Evolutionary conservation across 2,888 invertebrate species (phyloP), one percentile per base, ranked within the genome.

Genomic region (Ophion ventricosus): DNA sequence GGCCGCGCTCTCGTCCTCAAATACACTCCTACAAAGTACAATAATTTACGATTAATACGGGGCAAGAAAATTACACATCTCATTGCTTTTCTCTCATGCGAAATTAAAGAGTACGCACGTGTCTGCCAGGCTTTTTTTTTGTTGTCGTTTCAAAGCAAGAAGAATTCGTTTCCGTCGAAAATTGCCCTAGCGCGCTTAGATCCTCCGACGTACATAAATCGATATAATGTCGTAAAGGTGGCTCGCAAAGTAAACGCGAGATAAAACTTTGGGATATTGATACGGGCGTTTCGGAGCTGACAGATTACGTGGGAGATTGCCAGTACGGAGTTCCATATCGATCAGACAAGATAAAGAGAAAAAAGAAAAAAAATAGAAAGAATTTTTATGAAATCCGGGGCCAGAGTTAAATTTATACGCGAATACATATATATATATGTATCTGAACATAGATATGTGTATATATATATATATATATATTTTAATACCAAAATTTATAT

Each of bases 401-500:
- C 92, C 92, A 92, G 90, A 91, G 87, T 88, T 88, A 90, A 90
- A 91, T 89, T 90, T 90, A 91, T 90, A 91, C 88, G 89, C 90
- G 49, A 88, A 90, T 86, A 86, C 86, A 87, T 86, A 87, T 87
- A 88, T 85, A 89, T 85, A 88, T 84, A 89, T 92, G 91, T 92
- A 90, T 92, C n/a, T 78, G 86, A 85, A 87, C 83, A 88, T 85
- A 88, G 83, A 87, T 87, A 88, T 85, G 89, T 85, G 49, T 89
- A 91, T 89, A 91, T 91, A 92, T 92, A 89, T 82, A 89, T 82
- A 90, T 89, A 90, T 89, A 92, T 92, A 92, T 93, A 91, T 92
- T 93, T 93, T 92, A 93, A 89, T 92, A 92, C 91, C 91, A 92
- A 93, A 93, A 93, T 93, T 93, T 93, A 92, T 93, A 93, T 91